Conservation (phyloP, 2,113 vertebrate species). For the Onychorhynchus coronatus region DNA sequence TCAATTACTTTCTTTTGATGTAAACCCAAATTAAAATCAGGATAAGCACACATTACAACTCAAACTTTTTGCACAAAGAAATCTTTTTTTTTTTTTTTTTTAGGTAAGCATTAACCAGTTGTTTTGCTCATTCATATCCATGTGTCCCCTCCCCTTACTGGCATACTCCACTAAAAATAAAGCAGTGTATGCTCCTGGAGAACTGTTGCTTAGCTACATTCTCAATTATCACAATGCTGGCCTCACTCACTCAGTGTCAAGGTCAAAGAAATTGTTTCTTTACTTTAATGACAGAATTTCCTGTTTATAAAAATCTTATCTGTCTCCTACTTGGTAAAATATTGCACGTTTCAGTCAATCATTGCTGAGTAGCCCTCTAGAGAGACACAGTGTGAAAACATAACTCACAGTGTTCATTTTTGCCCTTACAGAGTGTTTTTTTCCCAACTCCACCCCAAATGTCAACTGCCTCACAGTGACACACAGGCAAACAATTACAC, state of each 20-base stretch:
- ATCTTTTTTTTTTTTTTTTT: not conserved
- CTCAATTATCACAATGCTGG: slow-evolving; percentile 50
- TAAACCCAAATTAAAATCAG: not conserved
- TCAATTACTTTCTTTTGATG: not conserved
- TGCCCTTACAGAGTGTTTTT: not conserved
- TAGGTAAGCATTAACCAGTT: not conserved
- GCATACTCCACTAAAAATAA: slow-evolving; percentile 27
- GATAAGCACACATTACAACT: not conserved
- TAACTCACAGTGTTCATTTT: not conserved
- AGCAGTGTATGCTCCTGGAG: slow-evolving; percentile 9
- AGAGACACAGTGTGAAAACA: not conserved
- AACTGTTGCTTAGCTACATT: slow-evolving; percentile 60
- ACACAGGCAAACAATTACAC: not conserved
- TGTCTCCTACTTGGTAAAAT: slow-evolving; percentile 48
- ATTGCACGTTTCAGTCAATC: slow-evolving; percentile 55
- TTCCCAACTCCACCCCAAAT: not conserved
- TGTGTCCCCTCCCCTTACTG: not conserved
- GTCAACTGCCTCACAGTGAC: not conserved
- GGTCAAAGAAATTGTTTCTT: slow-evolving; percentile 62
- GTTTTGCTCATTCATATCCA: not conserved
- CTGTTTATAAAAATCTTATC: slow-evolving; percentile 59
- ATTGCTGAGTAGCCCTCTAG: not conserved
- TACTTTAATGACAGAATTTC: slow-evolving; percentile 43
- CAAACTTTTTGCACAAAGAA: not conserved
- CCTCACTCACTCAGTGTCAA: slow-evolving; percentile 37